These are phyloP conservation scores for Drosophila nr. perissopoda DNA, from an alignment of 2,888 invertebrate species.

Conservation along the genomic window DNA sequence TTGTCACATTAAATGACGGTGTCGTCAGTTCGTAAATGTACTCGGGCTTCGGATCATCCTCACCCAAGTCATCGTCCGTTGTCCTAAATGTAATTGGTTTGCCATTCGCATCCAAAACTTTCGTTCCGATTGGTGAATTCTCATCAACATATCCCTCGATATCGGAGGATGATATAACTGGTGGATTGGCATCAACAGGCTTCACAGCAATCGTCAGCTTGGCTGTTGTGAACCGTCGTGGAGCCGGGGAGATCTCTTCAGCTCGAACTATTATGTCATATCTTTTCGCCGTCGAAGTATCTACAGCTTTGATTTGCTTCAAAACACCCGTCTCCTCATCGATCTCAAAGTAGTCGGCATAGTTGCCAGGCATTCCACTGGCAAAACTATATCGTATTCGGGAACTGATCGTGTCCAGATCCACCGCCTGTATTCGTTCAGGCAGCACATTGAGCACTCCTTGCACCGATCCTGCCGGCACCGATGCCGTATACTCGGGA, in stretches of 20 bases:
- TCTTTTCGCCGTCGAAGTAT: constrained; percentile 91
- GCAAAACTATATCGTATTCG: constrained; percentile 93
- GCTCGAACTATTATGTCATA: constrained; percentile 94
- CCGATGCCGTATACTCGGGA: constrained; percentile 93
- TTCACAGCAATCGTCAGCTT: constrained; percentile 92
- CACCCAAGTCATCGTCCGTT: constrained; percentile 93
- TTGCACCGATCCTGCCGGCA: constrained; percentile 91
- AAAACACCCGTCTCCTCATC: constrained; percentile 92
- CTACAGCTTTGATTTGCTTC: constrained; percentile 92
- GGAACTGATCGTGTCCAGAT: constrained; percentile 94
- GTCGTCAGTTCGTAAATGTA: constrained; percentile 95
- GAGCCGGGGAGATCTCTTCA: constrained; percentile 92
- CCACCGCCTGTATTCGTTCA: constrained; percentile 95
- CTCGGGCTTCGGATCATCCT: constrained; percentile 91
- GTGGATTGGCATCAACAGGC: constrained; percentile 94
- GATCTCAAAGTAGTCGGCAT: constrained; percentile 92
- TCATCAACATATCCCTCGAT: constrained; percentile 93
- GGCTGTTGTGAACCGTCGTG: constrained; percentile 92
- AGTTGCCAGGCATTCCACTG: constrained; percentile 91
- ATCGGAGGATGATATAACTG: constrained; percentile 90
- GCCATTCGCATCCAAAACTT: constrained; percentile 89
- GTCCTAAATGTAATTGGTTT: constrained; percentile 90
- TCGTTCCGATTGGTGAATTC: constrained; percentile 93
- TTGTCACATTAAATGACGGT: constrained; percentile 91
- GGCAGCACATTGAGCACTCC: constrained; percentile 93